These are phyloP conservation scores for Chymomyza fuscimana DNA, from an alignment of 2,888 invertebrate species.

Conservation along the genomic window DNA sequence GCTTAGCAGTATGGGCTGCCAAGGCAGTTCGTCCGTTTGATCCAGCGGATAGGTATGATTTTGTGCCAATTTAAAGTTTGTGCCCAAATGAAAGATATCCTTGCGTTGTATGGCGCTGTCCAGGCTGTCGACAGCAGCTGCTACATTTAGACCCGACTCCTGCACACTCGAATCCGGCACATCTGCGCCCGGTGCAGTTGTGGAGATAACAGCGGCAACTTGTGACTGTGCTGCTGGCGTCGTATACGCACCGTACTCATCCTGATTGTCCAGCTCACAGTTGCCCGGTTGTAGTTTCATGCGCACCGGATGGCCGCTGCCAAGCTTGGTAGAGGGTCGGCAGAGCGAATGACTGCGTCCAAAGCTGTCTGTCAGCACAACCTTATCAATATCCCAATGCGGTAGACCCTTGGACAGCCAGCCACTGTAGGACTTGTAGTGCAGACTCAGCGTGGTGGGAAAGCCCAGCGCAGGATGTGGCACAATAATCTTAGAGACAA, in stretches of 20 bases:
- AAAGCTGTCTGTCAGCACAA: conserved; percentile 91
- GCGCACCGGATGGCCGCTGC: conserved; percentile 87
- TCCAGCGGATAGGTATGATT: conserved; percentile 73
- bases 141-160: conserved; percentile 56
- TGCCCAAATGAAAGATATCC: conserved; percentile 79
- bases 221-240: conserved; percentile 33
- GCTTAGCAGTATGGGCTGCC: conserved; percentile 81
- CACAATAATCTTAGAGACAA: conserved; percentile 90
- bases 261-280: conserved; percentile 84
- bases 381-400: conserved; percentile 89
- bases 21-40: conserved; percentile 78
- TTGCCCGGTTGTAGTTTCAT: conserved; percentile 89
- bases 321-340: conserved; percentile 86
- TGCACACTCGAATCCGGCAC: conserved; percentile 68
- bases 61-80: conserved; percentile 74
- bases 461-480: conserved; percentile 92
- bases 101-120: conserved; percentile 77
- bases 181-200: conserved; percentile 36
- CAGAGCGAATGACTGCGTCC: conserved; percentile 92
- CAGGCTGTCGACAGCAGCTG: conserved; percentile 65
- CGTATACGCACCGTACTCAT: conserved; percentile 73
- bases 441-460: conserved; percentile 86
- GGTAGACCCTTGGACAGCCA: conserved; percentile 93
- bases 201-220: conserved; percentile 18
- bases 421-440: conserved; percentile 93